These are phyloP conservation scores for Pseudonaja textilis DNA, from an alignment of 2,113 vertebrate species.

Conservation along the genomic window DNA sequence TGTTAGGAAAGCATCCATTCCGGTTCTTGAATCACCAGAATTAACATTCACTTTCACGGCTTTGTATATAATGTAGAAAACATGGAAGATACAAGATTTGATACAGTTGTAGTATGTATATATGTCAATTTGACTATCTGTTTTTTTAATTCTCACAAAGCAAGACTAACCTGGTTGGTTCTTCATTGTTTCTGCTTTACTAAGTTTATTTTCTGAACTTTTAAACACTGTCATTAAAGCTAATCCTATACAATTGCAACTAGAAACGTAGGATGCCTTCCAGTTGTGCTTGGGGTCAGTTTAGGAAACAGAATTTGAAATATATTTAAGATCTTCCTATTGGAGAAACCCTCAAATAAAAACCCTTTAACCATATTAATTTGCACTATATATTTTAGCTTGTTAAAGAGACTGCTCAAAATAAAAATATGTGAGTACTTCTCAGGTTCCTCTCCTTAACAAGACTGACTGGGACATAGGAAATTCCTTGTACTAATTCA, in stretches of 20 bases:
- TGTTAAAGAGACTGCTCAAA: background rate
- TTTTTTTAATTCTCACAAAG: conserved; percentile 37
- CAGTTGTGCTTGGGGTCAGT: conserved; percentile 5
- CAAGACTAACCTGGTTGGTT: conserved; percentile 31
- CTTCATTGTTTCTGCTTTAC: conserved; percentile 12
- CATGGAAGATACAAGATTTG: background rate
- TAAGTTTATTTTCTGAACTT: background rate
- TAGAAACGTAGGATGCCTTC: conserved; percentile 7
- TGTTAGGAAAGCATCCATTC: background rate
- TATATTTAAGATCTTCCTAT: background rate
- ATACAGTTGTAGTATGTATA: background rate
- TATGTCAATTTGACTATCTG: conserved; percentile 26
- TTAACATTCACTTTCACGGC: conserved; percentile 30
- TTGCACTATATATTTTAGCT: background rate
- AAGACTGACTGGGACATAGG: background rate
- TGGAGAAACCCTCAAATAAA: conserved; percentile 33
- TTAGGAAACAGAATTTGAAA: background rate
- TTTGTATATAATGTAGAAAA: conserved; percentile 30
- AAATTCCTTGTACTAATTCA: background rate
- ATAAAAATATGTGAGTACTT: background rate
- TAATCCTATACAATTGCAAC: background rate
- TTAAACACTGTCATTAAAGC: background rate
- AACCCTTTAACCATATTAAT: background rate
- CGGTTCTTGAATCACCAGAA: conserved; percentile 24
- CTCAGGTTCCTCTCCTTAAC: background rate